Conservation (phyloP, 2,113 vertebrate species). For the Coregonus clupeaformis region DNA sequence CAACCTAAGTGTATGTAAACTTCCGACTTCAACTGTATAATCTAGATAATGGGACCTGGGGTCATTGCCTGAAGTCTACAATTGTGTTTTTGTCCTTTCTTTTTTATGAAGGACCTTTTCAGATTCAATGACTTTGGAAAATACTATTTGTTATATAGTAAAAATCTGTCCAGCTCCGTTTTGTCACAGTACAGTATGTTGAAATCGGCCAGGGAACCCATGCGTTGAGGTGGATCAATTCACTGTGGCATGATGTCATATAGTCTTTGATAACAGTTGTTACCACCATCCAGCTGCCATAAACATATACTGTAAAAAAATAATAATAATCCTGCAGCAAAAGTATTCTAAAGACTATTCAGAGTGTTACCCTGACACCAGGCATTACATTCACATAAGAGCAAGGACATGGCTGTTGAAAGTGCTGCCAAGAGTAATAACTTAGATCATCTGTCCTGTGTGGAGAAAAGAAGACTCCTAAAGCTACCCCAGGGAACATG, state of each 20-base stretch:
- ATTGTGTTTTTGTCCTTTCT: neutral
- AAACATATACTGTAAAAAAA: neutral
- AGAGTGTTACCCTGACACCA: slow-evolving; percentile 30
- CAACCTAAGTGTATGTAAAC: no score
- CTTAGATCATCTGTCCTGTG: slow-evolving; percentile 31
- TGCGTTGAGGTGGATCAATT: neutral
- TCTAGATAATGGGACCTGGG: neutral
- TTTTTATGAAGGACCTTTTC: no score
- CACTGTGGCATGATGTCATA: neutral
- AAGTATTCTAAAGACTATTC: slow-evolving; percentile 23
- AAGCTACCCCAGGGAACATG: slow-evolving; percentile 8
- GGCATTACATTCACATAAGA: slow-evolving; percentile 42
- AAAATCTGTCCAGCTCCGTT: neutral
- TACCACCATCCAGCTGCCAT: slow-evolving; percentile 11
- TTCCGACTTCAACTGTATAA: no score
- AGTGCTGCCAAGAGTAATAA: slow-evolving; percentile 45
- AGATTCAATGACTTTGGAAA: no score
- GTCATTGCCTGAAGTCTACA: no score
- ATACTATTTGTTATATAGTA: no score
- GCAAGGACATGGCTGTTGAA: slow-evolving; percentile 35
- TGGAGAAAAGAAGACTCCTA: slow-evolving; percentile 32
- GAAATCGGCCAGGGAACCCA: neutral
- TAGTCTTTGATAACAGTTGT: slow-evolving; percentile 5
- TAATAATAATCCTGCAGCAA: neutral
- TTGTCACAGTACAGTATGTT: neutral